Evolutionary conservation across 2,113 vertebrate genomes (phyloP).

Genomic region (Pluvianellus socialis): DNA sequence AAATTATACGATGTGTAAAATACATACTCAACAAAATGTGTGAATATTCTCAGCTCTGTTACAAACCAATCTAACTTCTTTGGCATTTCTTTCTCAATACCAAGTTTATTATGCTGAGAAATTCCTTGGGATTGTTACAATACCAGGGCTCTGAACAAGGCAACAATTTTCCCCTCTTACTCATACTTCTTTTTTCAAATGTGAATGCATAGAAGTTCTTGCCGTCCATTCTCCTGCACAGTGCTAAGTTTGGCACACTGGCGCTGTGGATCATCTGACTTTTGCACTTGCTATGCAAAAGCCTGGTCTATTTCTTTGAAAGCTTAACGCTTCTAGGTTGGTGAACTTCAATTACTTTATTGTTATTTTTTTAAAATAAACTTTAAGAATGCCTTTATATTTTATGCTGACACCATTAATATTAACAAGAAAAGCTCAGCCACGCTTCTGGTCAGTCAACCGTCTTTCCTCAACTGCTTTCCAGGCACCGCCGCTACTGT

Average conservation of each 20-base stretch:
- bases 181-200: neutral
- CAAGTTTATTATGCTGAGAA: neutral
- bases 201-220: neutral
- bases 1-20: conserved; percentile 52
- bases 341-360: neutral
- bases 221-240: neutral
- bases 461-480: neutral
- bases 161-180: neutral
- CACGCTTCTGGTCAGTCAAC: neutral
- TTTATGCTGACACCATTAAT: neutral
- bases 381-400: neutral
- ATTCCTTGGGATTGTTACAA: neutral
- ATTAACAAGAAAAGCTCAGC: neutral
- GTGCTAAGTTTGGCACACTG: neutral
- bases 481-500: neutral
- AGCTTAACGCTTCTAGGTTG: neutral
- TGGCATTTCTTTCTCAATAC: neutral
- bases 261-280: neutral
- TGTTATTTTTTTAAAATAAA: neutral
- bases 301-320: neutral
- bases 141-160: neutral
- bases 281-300: neutral
- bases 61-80: conserved; percentile 21
- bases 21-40: conserved; percentile 8
- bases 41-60: conserved; percentile 46